Evolutionary conservation across 2,888 invertebrate genomes (phyloP).

Genomic region (Ptychoptera albimana): DNA sequence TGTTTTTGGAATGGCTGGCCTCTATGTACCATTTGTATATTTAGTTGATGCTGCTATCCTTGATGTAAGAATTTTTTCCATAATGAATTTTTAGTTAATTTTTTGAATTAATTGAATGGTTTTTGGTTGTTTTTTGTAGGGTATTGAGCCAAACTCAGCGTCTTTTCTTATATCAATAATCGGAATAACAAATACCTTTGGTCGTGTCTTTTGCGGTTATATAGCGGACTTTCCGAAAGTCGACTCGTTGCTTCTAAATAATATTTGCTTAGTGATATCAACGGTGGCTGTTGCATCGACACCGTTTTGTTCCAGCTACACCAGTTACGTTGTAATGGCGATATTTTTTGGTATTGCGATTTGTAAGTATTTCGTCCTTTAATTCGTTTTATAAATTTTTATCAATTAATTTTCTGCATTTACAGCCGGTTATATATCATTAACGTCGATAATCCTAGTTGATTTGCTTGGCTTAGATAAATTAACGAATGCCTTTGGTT

Average conservation of each 20-base stretch:
- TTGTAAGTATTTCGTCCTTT: constrained; percentile 42
- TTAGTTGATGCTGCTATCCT: constrained; percentile 65
- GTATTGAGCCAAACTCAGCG: constrained; percentile 52
- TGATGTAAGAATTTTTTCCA: constrained; percentile 37
- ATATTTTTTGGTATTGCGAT: constrained; percentile 85
- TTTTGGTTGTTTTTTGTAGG: constrained; percentile 33
- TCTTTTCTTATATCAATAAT: constrained; percentile 66
- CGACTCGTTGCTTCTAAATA: constrained; percentile 84
- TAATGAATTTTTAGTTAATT: neutral
- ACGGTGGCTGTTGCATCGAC: constrained; percentile 71
- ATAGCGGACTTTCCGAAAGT: constrained; percentile 85
- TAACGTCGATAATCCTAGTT: constrained; percentile 94
- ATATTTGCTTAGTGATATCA: constrained; percentile 77
- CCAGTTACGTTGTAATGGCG: constrained; percentile 61
- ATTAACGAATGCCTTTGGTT: constrained; percentile 92
- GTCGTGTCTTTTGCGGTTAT: constrained; percentile 78
- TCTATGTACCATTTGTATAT: constrained; percentile 93
- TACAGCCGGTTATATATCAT: constrained; percentile 88
- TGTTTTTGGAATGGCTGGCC: constrained; percentile 92
- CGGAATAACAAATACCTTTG: constrained; percentile 88
- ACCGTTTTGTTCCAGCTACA: constrained; percentile 68
- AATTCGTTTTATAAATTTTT: neutral
- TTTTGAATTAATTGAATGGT: constrained; percentile 1
- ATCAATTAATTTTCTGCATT: constrained; percentile 9
- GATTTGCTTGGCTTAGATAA: constrained; percentile 91